These are phyloP conservation scores for Nycticryphes semicollaris DNA, from an alignment of 2,113 vertebrate species.

Conservation along the genomic window DNA sequence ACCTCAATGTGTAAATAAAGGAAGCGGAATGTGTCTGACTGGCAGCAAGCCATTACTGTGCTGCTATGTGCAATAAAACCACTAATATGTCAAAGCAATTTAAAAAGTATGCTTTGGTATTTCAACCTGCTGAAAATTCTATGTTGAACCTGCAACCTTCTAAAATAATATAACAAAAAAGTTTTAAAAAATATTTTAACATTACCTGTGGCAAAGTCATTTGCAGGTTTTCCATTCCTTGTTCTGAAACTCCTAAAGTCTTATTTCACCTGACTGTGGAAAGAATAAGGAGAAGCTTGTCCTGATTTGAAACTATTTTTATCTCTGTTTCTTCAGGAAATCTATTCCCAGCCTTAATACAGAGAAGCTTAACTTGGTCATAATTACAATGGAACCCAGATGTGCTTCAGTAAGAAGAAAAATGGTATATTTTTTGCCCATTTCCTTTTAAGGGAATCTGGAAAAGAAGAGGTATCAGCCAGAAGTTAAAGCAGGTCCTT, in stretches of 20 bases:
- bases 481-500: not conserved
- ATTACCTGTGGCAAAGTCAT: not conserved
- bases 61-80: slow-evolving; percentile 12
- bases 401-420: not conserved
- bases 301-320: not conserved
- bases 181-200: not conserved
- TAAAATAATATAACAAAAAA: not conserved
- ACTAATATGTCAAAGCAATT: slow-evolving; percentile 10
- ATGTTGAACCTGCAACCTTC: not conserved
- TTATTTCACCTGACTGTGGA: not conserved
- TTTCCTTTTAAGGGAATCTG: not conserved
- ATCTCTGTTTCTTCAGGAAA: not conserved
- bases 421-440: not conserved
- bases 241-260: not conserved
- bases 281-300: not conserved
- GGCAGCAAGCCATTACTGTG: not conserved
- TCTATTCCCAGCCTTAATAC: not conserved
- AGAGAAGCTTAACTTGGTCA: not conserved
- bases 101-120: not conserved
- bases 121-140: not conserved
- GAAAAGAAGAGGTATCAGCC: not conserved
- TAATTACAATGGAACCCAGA: not conserved
- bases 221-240: not conserved
- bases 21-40: slow-evolving; percentile 18
- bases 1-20: slow-evolving; percentile 52